Conservation (phyloP, 2,113 vertebrate species). For the Mixornis gularis region DNA sequence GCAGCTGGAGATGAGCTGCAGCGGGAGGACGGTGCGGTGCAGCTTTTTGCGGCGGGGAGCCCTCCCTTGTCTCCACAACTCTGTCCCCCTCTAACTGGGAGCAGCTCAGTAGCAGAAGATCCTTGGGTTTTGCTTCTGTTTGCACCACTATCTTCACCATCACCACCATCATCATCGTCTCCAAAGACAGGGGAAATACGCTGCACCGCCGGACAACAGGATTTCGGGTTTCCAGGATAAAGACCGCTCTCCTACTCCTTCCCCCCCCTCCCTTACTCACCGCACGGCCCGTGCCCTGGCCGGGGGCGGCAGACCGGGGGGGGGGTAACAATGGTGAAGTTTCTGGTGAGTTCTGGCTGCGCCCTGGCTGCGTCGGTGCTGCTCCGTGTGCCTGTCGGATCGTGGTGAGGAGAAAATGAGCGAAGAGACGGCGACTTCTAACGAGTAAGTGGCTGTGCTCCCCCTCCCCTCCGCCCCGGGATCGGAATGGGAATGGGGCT, state of each 20-base stretch:
- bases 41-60: constrained; percentile 25
- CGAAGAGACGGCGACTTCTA: constrained; percentile 97
- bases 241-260: not conserved
- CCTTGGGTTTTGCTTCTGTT: not conserved
- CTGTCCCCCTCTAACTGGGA: not conserved
- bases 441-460: constrained; percentile 84
- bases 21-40: constrained; percentile 49
- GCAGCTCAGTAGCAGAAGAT: not conserved
- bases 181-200: not conserved
- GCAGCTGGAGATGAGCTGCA: constrained; percentile 54
- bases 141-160: not conserved
- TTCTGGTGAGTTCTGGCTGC: constrained; percentile 71
- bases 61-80: not conserved
- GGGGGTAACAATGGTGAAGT: constrained; percentile 75
- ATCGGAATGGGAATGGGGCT: not conserved
- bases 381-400: constrained; percentile 79
- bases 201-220: not conserved
- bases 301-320: constrained; percentile 50
- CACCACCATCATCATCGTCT: not conserved
- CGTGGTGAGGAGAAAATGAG: constrained; percentile 97
- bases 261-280: constrained; percentile 1
- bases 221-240: constrained; percentile 25
- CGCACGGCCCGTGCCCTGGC: constrained; percentile 14
- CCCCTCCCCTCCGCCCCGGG: not conserved
- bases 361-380: constrained; percentile 83